Evolutionary conservation across 2,797 vertebrate genomes (phyloP), one percentile per base, ranked within the genome.

Genomic region (Megaceryle alcyon): DNA sequence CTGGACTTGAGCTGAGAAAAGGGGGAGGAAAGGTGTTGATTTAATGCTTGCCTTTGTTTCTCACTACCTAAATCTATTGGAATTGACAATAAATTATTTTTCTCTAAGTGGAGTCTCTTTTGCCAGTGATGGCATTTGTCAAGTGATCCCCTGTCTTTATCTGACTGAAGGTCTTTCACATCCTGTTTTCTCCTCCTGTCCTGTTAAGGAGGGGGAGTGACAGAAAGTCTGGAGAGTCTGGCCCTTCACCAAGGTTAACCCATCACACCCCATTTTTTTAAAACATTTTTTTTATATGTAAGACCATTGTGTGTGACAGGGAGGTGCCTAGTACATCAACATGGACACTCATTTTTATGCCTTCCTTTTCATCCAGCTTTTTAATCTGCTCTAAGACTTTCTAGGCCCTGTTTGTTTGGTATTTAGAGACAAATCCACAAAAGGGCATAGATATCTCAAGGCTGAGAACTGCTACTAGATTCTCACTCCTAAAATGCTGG

Each of bases 291-390:
- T 68, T 88, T 83, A 5, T 61, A 23, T 68, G 44, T 78, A 28
- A 81, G 17, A 56, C 16, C 26, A 53, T 28, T 0, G 0, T n/a
- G 18, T 26, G 20, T 49, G 41, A 35, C 22, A 82, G 8, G 15
- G 15, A 60, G 31, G 7, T 7, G 4, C 12, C 65, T 60, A 8
- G 19, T 80, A n/a, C 17, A 63, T 70, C 23, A 46, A 16, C 21
- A 17, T 29, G 8, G 71, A 66, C 39, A 39, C 17, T 4, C 0
- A 1, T 60, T 83, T 87, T 73, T 64, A 57, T 21, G 22, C 3
- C 3, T 84, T 28, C 6, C 21, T 88, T 86, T 54, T 25, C 54
- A 69, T 31, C 8, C 31, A 69, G 16, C 15, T 14, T 69, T 86
- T 90, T 81, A 43, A 88, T 57, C 16, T 69, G 15, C 64, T 70